Evolutionary conservation across 1,140 invertebrate genomes (phyloP).

Genomic region (Psix sp.): DNA sequence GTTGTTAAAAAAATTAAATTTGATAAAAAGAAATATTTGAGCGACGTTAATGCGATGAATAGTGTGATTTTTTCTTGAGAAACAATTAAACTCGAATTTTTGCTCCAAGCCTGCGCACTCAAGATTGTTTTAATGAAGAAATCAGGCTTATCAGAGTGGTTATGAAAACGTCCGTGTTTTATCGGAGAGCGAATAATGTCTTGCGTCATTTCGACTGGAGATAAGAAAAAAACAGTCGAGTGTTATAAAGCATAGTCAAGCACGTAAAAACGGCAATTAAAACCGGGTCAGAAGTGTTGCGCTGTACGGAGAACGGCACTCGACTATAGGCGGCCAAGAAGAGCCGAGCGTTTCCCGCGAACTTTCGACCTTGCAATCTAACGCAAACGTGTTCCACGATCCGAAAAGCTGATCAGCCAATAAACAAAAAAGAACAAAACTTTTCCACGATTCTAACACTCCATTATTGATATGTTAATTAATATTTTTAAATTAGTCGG

Average conservation of each 20-base stretch:
- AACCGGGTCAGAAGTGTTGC: slow-evolving; percentile 26
- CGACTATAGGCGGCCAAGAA: neutral
- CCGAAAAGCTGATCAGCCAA: neutral
- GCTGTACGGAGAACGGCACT: slow-evolving; percentile 6
- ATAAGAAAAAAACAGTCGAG: slow-evolving; percentile 26
- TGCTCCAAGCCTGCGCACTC: neutral
- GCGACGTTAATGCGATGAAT: no score
- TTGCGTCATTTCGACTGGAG: slow-evolving; percentile 36
- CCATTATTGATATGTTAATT: no score
- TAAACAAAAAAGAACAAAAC: no score
- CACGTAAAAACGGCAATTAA: slow-evolving; percentile 37
- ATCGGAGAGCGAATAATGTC: slow-evolving; percentile 28
- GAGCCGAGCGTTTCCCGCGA: slow-evolving; percentile 14
- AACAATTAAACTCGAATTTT: slow-evolving; percentile 3
- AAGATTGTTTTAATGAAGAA: neutral
- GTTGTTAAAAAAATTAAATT: no score
- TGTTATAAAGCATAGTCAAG: slow-evolving; percentile 13
- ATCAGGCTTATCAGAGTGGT: slow-evolving; percentile 25
- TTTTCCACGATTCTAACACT: no score
- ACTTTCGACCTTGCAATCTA: slow-evolving; percentile 17
- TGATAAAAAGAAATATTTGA: no score
- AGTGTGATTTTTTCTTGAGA: no score
- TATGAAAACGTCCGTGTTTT: slow-evolving; percentile 32
- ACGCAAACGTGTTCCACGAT: neutral
- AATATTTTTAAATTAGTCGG: no score